Conservation (phyloP, 2,888 invertebrate species). For the Homarus gammarus region DNA sequence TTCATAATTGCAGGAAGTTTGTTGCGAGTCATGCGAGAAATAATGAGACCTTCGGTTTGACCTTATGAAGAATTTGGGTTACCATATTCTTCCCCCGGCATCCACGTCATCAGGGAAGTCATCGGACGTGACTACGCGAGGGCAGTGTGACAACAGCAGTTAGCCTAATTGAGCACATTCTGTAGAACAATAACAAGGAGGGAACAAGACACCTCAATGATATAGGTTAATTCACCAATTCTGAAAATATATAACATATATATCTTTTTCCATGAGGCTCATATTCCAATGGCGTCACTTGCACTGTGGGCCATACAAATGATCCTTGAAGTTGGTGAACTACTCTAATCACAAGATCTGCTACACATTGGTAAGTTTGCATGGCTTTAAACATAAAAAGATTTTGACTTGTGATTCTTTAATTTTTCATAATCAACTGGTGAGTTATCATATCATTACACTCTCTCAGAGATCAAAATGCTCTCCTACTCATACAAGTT, state of each 20-base stretch:
- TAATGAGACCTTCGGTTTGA: slow-evolving; percentile 63
- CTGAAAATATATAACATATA: slow-evolving; percentile 71
- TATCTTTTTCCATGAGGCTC: slow-evolving; percentile 64
- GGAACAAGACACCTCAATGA: slow-evolving; percentile 73
- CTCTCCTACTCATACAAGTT: not conserved
- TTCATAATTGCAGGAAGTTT: slow-evolving; percentile 51
- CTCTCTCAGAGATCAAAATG: not conserved
- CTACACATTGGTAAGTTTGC: slow-evolving; percentile 66
- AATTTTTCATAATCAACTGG: not conserved
- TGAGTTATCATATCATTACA: not conserved
- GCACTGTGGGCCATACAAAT: slow-evolving; percentile 63
- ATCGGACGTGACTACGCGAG: slow-evolving; percentile 50
- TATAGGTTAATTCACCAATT: slow-evolving; percentile 73
- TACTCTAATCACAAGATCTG: slow-evolving; percentile 72
- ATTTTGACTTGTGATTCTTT: not conserved
- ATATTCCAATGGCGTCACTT: slow-evolving; percentile 46
- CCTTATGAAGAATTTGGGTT: slow-evolving; percentile 72
- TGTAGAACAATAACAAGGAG: slow-evolving; percentile 74
- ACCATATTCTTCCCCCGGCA: slow-evolving; percentile 67
- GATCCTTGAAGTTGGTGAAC: slow-evolving; percentile 67
- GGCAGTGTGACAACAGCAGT: slow-evolving; percentile 69
- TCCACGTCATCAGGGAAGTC: slow-evolving; percentile 39
- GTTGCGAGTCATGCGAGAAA: slow-evolving; percentile 64
- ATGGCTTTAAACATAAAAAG: slow-evolving; percentile 25
- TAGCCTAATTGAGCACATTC: slow-evolving; percentile 74